phyloP scores from a whole-genome alignment of 1,140 invertebrate genomes.

The Chironomus tepperi region DNA sequence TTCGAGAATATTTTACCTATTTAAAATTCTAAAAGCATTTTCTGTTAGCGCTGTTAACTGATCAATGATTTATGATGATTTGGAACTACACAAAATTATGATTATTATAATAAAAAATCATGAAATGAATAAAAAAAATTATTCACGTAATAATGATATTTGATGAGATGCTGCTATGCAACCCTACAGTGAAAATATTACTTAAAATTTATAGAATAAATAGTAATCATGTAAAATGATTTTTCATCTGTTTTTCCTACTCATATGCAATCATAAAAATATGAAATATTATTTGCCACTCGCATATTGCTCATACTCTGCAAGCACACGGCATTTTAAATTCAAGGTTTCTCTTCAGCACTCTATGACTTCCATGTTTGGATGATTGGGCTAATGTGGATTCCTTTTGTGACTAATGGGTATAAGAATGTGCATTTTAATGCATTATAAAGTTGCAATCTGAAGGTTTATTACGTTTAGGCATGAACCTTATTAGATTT shows the following conservation, averaged over 20 bases:
- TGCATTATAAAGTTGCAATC: too few species aligned
- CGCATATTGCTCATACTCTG: not conserved
- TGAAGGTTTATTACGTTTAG: too few species aligned
- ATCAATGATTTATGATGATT: not conserved
- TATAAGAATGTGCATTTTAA: too few species aligned
- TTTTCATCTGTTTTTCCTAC: not conserved
- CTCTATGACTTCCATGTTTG: not conserved
- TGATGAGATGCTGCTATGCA: not conserved
- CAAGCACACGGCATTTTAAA: not conserved
- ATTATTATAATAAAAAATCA: too few species aligned
- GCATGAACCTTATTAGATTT: too few species aligned
- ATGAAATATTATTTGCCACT: conserved; percentile 21
- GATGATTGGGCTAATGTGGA: not conserved
- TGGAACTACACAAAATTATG: too few species aligned
- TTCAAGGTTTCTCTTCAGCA: not conserved
- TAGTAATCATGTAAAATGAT: conserved; percentile 15
- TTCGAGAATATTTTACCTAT: too few species aligned
- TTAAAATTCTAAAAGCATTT: too few species aligned
- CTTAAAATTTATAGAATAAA: conserved; percentile 4
- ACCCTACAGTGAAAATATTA: not conserved
- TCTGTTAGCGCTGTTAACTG: too few species aligned
- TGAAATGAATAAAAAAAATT: too few species aligned
- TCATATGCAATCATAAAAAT: not conserved
- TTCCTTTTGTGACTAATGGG: too few species aligned
- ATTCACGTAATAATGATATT: not conserved